Evolutionary conservation across 2,113 vertebrate genomes (phyloP).

Genomic region (Peromyscus leucopus): DNA sequence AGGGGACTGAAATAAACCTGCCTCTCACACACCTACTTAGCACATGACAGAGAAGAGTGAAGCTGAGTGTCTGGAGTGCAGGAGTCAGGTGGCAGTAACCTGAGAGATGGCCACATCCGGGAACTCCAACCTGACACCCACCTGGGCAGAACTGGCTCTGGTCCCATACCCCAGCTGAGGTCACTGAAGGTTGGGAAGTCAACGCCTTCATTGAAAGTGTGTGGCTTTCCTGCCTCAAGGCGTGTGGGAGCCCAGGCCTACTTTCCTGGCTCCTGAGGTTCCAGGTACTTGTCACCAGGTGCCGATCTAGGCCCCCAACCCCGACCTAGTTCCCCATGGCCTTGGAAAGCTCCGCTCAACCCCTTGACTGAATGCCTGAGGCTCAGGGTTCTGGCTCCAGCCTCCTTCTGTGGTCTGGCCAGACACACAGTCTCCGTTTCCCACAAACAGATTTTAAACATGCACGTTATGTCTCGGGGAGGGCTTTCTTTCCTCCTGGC

Average conservation of each 20-base stretch:
- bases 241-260: not conserved
- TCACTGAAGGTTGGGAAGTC: fast-evolving
- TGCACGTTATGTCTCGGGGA: not conserved
- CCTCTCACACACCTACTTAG: not conserved
- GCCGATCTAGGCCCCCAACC: not conserved
- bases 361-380: not conserved
- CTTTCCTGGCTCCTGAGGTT: not conserved
- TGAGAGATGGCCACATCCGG: not conserved
- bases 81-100: not conserved
- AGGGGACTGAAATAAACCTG: not conserved
- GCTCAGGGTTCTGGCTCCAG: not conserved
- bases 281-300: no score
- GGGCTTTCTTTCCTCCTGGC: not conserved
- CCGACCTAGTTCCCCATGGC: not conserved
- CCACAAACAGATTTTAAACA: not conserved
- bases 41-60: not conserved
- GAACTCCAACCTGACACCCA: not conserved
- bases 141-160: not conserved
- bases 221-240: not conserved
- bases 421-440: not conserved
- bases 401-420: not conserved
- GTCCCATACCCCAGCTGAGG: not conserved
- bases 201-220: not conserved
- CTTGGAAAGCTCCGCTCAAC: not conserved
- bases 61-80: fast-evolving